Evolutionary conservation across 1,140 invertebrate genomes (phyloP), one percentile per base, ranked within the genome.

Genomic region (Drosophila lini): DNA sequence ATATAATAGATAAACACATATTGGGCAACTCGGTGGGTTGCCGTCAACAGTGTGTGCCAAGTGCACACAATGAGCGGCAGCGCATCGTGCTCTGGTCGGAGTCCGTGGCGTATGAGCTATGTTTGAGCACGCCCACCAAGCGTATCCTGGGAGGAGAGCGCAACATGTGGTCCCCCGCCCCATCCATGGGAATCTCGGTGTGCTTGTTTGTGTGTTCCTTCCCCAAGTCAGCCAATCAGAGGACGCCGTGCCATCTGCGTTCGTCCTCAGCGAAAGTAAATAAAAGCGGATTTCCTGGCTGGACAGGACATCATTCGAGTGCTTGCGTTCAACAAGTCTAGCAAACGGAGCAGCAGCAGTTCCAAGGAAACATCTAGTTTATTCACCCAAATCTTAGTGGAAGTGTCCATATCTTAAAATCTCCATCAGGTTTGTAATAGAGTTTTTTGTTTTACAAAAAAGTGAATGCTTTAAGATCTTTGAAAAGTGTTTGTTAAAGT

Each of bases 211-310:
- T 75, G 55, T 57, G 31, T 19, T 61, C 48, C 55, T 44, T 25
- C n/a, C 9, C 31, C 10, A 28, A 28, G 45, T 11, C 68, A 70
- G 58, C 89, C 89, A 91, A 91, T 91, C 61, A 61, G 22, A 77
- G 38, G 58, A 38, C 74, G 31, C 70, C 73, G 45, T 62, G 65
- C n/a, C 38, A 22, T 61, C 62, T 65, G 74, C 53, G 59, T 57
- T 63, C 57, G 53, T 71, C 57, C 65, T 36, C 62, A 59, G 22
- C 69, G 80, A 74, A 85, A 90, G 76, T 81, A 81, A 81, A 91
- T 91, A 91, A 91, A 91, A 91, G 82, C 90, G 45, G 82, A 81
- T 78, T 83, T 90, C 86, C 85, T 90, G 74, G 67, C 69, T 57
- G 44, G 48, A 50, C 38, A 77, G 58, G 77, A 41, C 71, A 90